A percentile compares a stretch with the other conserved stretches of the same genome.
These are phyloP conservation scores for Heliothis subflexa DNA, from an alignment of 1,140 invertebrate species.

Conservation along the genomic window DNA sequence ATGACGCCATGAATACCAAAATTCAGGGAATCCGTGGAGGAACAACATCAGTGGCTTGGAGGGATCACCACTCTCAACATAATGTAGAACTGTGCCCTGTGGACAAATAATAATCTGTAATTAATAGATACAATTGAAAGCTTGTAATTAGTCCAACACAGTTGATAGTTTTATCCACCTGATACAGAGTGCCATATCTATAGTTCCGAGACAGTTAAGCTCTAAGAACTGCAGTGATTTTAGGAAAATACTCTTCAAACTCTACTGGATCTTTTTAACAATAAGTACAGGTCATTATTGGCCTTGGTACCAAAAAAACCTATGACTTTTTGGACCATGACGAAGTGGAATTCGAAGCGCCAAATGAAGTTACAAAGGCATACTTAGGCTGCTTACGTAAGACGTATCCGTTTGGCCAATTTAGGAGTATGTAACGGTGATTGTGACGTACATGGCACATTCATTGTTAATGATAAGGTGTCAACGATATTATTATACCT, in stretches of 20 bases:
- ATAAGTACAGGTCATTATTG: too few species aligned
- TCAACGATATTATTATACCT: too few species aligned
- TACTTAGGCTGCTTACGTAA: conserved; percentile 17
- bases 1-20: conserved; percentile 90
- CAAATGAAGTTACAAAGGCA: not conserved
- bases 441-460: not conserved
- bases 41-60: conserved; percentile 89
- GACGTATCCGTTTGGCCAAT: conserved; percentile 10
- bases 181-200: too few species aligned
- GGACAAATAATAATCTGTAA: conserved; percentile 51
- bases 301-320: not conserved
- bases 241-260: too few species aligned
- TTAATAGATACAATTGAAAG: not conserved
- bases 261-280: too few species aligned
- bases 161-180: too few species aligned
- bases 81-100: conserved; percentile 89
- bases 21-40: conserved; percentile 90
- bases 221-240: too few species aligned
- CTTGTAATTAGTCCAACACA: not conserved
- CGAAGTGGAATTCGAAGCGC: not conserved
- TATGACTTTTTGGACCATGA: conserved; percentile 2
- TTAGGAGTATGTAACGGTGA: not conserved
- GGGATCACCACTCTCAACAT: conserved; percentile 88
- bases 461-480: not conserved
- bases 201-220: too few species aligned